Conservation (phyloP, 2,797 vertebrate species). For the Acanthurus leucopareius region DNA sequence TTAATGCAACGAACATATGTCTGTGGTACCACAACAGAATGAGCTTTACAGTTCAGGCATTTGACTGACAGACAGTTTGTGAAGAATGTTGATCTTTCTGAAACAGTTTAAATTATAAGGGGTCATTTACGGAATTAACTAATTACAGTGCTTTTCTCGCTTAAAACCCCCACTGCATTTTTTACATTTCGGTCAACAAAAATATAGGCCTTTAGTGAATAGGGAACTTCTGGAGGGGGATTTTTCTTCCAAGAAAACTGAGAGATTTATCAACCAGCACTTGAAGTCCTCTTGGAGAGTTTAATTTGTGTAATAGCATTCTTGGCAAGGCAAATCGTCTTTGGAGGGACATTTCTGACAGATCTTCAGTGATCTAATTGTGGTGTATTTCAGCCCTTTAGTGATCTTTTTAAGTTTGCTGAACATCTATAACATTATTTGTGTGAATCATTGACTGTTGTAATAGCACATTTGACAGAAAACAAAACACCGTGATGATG, state of each 20-base stretch:
- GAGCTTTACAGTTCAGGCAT: neutral
- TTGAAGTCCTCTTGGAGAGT: constrained; percentile 54
- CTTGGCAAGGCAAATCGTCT: constrained; percentile 64
- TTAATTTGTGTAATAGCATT: constrained; percentile 78
- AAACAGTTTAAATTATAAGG: neutral
- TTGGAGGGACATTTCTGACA: constrained; percentile 43
- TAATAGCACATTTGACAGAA: constrained; percentile 46
- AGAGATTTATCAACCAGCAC: constrained; percentile 59
- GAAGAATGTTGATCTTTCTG: neutral
- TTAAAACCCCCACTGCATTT: neutral
- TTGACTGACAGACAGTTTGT: neutral
- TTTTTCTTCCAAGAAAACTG: constrained; percentile 25
- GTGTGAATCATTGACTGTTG: constrained; percentile 37
- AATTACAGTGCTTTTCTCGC: neutral
- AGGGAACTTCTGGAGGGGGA: constrained; percentile 2
- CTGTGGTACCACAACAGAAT: neutral
- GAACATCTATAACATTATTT: constrained; percentile 45
- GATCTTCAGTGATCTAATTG: constrained; percentile 67
- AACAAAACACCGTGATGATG: constrained; percentile 44
- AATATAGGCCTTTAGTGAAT: neutral
- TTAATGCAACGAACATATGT: neutral
- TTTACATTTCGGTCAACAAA: neutral
- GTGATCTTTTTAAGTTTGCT: constrained; percentile 58
- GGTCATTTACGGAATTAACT: neutral
- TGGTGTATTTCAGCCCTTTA: constrained; percentile 57